Evolutionary conservation across 2,797 vertebrate species (phyloP).

Genomic region (Notoglanidium macrostoma): DNA sequence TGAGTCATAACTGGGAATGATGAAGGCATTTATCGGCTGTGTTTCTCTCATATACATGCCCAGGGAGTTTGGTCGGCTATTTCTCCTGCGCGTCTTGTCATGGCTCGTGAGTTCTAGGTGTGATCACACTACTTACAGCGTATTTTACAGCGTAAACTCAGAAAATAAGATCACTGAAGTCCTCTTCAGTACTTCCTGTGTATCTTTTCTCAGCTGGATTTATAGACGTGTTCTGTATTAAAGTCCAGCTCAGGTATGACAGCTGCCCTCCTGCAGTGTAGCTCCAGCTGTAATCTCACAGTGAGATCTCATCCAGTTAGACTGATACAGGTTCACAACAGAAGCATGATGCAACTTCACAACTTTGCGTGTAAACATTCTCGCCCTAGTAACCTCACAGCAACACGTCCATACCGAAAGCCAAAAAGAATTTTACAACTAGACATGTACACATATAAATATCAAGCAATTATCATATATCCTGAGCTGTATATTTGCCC

Average conservation of each 20-base stretch:
- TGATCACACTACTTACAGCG: conserved; percentile 7
- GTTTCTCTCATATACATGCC: conserved; percentile 2
- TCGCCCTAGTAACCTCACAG: neutral
- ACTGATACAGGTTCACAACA: neutral
- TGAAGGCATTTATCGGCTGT: conserved; percentile 10
- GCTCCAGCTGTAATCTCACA: conserved; percentile 1
- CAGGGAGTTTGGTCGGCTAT: neutral
- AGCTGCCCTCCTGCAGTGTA: neutral
- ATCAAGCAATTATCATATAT: conserved; percentile 26
- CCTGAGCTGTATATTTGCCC: conserved; percentile 17
- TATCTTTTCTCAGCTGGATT: conserved; percentile 6
- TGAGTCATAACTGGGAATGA: neutral
- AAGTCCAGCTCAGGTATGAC: conserved; percentile 14
- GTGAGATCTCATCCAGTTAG: conserved; percentile 18
- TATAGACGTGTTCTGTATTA: conserved; percentile 9
- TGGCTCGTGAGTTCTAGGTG: neutral
- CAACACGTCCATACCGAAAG: neutral
- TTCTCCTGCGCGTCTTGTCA: neutral
- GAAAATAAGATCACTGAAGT: neutral
- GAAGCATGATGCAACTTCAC: conserved; percentile 30
- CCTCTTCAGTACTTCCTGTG: neutral
- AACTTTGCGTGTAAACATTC: neutral
- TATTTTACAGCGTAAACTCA: conserved; percentile 19
- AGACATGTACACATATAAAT: conserved; percentile 29
- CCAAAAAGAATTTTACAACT: conserved; percentile 3